phyloP scores from a whole-genome alignment of 2,888 invertebrate species.

The Polietes domitor region DNA sequence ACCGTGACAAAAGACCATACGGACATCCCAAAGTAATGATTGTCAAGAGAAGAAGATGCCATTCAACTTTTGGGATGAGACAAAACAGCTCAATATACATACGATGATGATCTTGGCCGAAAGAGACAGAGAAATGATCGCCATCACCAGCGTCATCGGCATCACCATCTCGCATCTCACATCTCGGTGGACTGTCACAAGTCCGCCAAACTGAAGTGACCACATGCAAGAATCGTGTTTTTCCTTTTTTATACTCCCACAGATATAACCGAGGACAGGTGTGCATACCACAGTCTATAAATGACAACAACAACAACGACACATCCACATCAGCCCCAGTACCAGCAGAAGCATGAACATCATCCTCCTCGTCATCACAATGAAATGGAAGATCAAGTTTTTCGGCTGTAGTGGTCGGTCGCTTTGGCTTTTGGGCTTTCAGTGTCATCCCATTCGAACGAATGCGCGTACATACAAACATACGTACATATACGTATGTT shows the following conservation, averaged over 20 bases:
- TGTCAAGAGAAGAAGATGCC: conserved; percentile 57
- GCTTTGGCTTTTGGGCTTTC: neutral
- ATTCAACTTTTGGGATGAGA: conserved; percentile 58
- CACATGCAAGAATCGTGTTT: conserved; percentile 66
- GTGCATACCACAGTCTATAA: conserved; percentile 60
- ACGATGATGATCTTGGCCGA: conserved; percentile 27
- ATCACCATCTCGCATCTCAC: conserved; percentile 64
- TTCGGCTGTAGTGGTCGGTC: conserved; percentile 22
- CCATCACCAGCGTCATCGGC: neutral
- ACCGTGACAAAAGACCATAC: conserved; percentile 26
- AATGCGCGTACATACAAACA: neutral
- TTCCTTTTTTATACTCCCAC: conserved; percentile 59
- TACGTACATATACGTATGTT: conserved; percentile 19
- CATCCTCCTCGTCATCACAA: neutral
- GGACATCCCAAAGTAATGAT: conserved; percentile 56
- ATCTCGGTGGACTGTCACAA: conserved; percentile 50
- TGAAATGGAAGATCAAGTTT: conserved; percentile 61
- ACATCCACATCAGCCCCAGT: conserved; percentile 33
- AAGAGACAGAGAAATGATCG: conserved; percentile 11
- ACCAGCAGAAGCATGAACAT: conserved; percentile 12
- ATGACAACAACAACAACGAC: conserved; percentile 42
- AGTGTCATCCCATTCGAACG: neutral
- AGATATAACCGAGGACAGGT: conserved; percentile 65
- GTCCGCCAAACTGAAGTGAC: conserved; percentile 46
- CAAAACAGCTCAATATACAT: conserved; percentile 51